phyloP scores from a whole-genome alignment of 2,113 vertebrate genomes.

The Catharus bicknelli region DNA sequence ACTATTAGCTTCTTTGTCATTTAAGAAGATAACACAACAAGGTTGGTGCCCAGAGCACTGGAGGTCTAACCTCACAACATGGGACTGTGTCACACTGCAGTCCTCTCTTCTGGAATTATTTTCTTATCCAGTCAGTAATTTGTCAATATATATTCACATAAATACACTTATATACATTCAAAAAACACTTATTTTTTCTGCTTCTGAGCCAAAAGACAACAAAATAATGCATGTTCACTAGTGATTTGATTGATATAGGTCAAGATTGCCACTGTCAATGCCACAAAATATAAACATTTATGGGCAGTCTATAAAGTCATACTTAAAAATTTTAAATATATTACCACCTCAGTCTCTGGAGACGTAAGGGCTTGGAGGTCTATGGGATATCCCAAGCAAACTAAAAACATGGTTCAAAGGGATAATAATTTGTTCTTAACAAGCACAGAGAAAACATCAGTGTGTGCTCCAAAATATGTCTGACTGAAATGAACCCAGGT shows the following conservation, averaged over 20 bases:
- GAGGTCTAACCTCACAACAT: background rate
- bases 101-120: background rate
- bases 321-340: background rate
- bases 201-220: background rate
- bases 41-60: too few relatives aligned
- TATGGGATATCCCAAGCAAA: background rate
- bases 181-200: background rate
- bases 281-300: background rate
- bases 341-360: background rate
- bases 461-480: background rate
- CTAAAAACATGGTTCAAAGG: background rate
- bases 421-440: background rate
- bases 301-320: background rate
- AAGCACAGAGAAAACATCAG: background rate
- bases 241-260: too few relatives aligned
- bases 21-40: too few relatives aligned
- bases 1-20: too few relatives aligned
- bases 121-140: background rate
- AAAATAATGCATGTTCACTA: background rate
- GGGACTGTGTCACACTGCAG: background rate
- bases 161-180: background rate
- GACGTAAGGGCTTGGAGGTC: background rate
- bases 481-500: background rate
- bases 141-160: background rate
- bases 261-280: background rate